phyloP scores from a whole-genome alignment of 2,113 vertebrate species.

The Pholis gunnellus region DNA sequence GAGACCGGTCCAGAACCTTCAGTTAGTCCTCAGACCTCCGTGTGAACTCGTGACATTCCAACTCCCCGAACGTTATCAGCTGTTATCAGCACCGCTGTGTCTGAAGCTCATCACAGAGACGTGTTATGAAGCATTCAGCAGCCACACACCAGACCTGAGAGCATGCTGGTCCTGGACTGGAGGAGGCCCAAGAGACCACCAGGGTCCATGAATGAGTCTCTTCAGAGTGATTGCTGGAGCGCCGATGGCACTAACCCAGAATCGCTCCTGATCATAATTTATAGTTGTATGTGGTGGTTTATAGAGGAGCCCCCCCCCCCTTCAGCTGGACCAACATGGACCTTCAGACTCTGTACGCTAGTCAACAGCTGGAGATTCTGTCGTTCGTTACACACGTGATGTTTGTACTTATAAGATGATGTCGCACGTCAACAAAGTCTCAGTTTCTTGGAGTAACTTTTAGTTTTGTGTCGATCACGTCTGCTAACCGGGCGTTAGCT shows the following conservation, averaged over 20 bases:
- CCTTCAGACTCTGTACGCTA: too few species aligned
- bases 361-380: too few species aligned
- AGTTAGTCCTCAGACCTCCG: not conserved
- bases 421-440: too few species aligned
- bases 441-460: too few species aligned
- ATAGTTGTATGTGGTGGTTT: too few species aligned
- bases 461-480: too few species aligned
- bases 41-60: not conserved
- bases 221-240: not conserved
- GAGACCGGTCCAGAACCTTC: too few species aligned
- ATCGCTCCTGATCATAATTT: not conserved
- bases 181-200: not conserved
- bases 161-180: not conserved
- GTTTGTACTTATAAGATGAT: too few species aligned
- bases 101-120: slow-evolving; percentile 52
- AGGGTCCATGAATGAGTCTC: not conserved
- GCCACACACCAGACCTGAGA: not conserved
- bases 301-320: too few species aligned
- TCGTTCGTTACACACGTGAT: too few species aligned
- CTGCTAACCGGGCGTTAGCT: too few species aligned
- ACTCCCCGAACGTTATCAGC: slow-evolving; percentile 49
- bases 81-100: slow-evolving; percentile 44
- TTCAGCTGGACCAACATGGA: too few species aligned
- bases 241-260: not conserved
- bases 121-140: slow-evolving; percentile 5